Base-by-base conservation (phyloP, 2,113 vertebrate genomes). In the Syngnathus floridae region DNA sequence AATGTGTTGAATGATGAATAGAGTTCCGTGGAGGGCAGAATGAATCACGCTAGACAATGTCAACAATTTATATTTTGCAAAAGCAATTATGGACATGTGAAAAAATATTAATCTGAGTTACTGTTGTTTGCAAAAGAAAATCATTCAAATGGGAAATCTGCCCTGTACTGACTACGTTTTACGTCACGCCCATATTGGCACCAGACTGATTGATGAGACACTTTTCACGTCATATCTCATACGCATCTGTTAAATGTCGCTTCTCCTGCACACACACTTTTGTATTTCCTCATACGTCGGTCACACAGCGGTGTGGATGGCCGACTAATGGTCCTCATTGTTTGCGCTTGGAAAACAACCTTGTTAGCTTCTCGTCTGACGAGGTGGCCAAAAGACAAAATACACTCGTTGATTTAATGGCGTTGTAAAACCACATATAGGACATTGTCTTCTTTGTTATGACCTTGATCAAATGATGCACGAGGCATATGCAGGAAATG, bases 401-500 rank as follows among this genome's bases (percentile, higher is more conserved):
- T 22, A 38, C n/a, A 14, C 21, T 26, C 40, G 14, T 43, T 26
- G 2, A 1, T 31, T 26, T 43, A 21, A 61, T 14, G 11, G 59
- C 31, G 41, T 14, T 36, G n/a, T 62, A 7, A 64, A 70, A 56
- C 10, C 0, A 13, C 8, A 40, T 41, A 35, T 6, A 22, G 5
- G 35, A 22, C 2, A 48, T 21, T 19, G 19, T 64, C 62, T 55
- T 21, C 19, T 17, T 41, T 55, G 40, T n/a, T 49, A 46, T 35
- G 26, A 57, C 9, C 38, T 11, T 26, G 51, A 0, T 26, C 21
- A 46, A 62, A 36, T 57, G 57, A 45, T 22, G 38, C 45, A 36
- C 6, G 11, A 51, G 17, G 49, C 58, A 40, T 45, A 8, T 56
- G 65, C 16, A 54, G 51, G 65, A 69, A 65, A 76, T 67, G 71